phyloP scores from a whole-genome alignment of 1,140 invertebrate species.

The Neotoxoptera formosana region DNA sequence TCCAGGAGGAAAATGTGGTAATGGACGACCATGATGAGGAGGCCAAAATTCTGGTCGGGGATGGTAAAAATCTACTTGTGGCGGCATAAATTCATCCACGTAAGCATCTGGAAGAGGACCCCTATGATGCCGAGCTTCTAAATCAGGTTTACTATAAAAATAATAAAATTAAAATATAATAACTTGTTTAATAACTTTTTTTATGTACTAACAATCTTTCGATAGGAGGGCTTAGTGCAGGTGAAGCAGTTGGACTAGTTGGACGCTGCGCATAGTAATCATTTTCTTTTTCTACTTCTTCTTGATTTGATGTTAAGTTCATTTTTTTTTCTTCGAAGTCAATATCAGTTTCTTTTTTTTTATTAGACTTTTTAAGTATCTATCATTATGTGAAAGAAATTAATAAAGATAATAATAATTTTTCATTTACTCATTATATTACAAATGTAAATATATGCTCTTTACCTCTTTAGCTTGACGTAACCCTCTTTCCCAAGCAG shows the following conservation, averaged over 20 bases:
- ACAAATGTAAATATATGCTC: neutral
- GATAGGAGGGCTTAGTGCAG: constrained; percentile 47
- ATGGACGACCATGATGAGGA: constrained; percentile 54
- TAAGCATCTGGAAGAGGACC: constrained; percentile 42
- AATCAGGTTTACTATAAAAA: constrained; percentile 56
- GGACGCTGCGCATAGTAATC: constrained; percentile 75
- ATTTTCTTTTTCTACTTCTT: constrained; percentile 90
- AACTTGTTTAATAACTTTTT: neutral
- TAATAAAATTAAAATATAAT: neutral
- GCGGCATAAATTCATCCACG: constrained; percentile 55
- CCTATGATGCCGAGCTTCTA: constrained; percentile 59
- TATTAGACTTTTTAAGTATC: constrained; percentile 87
- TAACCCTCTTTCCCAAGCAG: constrained; percentile 91
- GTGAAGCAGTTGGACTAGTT: constrained; percentile 65
- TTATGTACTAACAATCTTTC: constrained; percentile 51
- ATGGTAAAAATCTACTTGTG: constrained; percentile 42
- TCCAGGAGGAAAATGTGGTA: constrained; percentile 56
- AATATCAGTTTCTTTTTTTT: constrained; percentile 92
- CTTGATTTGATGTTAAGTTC: constrained; percentile 82
- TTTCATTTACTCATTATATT: neutral
- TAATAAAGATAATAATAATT: neutral
- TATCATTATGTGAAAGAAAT: constrained; percentile 61
- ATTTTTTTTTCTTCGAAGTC: constrained; percentile 97
- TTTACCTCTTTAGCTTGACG: constrained; percentile 89
- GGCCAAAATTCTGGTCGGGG: constrained; percentile 57